Percentiles rank a stretch among this genome's conserved stretches.
These are phyloP conservation scores for Nycticebus coucang DNA, from an alignment of 2,113 vertebrate genomes.

Conservation along the genomic window DNA sequence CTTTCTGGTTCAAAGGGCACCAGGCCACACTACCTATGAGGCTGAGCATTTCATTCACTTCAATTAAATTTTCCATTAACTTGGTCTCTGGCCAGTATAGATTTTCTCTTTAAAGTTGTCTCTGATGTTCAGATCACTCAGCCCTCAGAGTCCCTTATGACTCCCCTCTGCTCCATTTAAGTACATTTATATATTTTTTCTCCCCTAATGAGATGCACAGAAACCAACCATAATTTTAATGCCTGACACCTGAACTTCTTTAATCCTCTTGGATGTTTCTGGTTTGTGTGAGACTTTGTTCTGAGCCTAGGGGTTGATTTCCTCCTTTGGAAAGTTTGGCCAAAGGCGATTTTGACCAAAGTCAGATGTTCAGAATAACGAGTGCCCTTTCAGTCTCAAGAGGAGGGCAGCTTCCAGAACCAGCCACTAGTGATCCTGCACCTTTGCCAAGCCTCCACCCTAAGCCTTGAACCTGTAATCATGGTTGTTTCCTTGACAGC, in stretches of 20 bases:
- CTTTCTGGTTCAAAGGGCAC: conserved; percentile 79
- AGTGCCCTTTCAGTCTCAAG: background rate
- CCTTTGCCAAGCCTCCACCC: background rate
- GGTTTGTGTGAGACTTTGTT: conserved; percentile 58
- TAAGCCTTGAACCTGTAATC: rapidly evolving
- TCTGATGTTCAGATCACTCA: conserved; percentile 67
- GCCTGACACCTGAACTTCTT: conserved; percentile 80
- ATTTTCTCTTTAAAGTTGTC: conserved; percentile 66
- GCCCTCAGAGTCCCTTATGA: conserved; percentile 68
- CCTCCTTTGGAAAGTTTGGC: conserved; percentile 15
- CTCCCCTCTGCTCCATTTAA: conserved; percentile 77
- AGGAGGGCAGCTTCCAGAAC: background rate
- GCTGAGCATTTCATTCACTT: conserved; percentile 60
- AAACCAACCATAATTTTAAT: conserved; percentile 79
- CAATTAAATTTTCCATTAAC: conserved; percentile 81
- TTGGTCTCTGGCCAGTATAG: conserved; percentile 71
- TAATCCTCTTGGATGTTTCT: conserved; percentile 31
- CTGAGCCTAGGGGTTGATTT: conserved; percentile 13
- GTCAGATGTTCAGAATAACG: background rate
- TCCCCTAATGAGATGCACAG: conserved; percentile 78
- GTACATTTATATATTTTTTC: conserved; percentile 73
- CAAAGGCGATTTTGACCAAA: conserved; percentile 29
- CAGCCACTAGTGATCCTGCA: background rate
- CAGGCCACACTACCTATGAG: conserved; percentile 53
- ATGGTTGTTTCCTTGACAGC: background rate